Evolutionary conservation across 2,797 vertebrate species (phyloP).

Genomic region (Paguma larvata): DNA sequence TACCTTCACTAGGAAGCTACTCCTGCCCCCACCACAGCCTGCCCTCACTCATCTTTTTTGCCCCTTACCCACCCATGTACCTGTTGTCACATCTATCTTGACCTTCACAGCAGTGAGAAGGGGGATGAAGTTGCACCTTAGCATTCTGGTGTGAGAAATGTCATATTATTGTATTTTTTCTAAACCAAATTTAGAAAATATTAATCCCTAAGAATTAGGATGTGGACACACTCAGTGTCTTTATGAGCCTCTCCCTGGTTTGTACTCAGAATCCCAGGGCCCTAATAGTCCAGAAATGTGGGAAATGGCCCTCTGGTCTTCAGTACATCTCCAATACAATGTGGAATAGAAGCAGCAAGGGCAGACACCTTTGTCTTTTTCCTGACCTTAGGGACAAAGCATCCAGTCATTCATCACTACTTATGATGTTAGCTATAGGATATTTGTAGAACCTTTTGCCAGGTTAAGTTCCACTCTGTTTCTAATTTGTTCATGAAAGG

Average conservation of each 20-base stretch:
- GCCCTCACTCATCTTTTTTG: background rate
- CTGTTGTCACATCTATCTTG: background rate
- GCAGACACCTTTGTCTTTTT: constrained; percentile 36
- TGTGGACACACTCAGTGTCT: background rate
- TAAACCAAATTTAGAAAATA: constrained; percentile 57
- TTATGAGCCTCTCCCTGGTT: background rate
- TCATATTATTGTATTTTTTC: constrained; percentile 16
- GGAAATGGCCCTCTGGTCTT: background rate
- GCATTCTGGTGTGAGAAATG: constrained; percentile 17
- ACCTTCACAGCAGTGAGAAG: background rate
- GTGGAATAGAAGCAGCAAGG: background rate
- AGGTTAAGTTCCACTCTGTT: constrained; percentile 21
- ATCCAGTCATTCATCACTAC: background rate
- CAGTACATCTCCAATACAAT: background rate
- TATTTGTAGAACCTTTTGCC: background rate
- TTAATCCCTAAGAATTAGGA: background rate
- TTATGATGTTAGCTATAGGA: background rate
- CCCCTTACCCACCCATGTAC: background rate
- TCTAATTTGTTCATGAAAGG: background rate
- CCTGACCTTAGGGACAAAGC: background rate
- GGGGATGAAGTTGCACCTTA: background rate
- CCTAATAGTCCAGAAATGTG: constrained; percentile 13
- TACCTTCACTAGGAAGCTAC: background rate
- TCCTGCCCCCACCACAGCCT: background rate
- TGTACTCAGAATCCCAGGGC: background rate